Percentiles rank a stretch among this genome's conserved stretches.
Conservation (phyloP, 2,113 vertebrate species). For the Sylvia atricapilla region DNA sequence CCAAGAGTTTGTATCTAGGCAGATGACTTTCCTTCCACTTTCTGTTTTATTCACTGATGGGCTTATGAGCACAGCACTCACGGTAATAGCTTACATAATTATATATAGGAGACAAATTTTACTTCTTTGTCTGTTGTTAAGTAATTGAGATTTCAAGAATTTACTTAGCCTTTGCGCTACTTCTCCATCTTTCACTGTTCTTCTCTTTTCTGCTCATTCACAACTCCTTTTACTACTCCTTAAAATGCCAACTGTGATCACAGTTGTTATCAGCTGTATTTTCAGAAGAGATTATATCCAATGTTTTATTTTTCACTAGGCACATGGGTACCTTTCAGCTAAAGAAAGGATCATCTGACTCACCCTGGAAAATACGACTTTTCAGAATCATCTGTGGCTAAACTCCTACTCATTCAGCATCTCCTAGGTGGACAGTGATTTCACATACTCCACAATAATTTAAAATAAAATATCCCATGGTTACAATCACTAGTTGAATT, state of each 20-base stretch:
- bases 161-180: background rate
- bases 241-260: background rate
- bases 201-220: background rate
- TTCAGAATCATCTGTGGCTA: background rate
- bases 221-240: background rate
- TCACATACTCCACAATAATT: background rate
- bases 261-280: background rate
- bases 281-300: background rate
- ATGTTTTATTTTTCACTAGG: background rate
- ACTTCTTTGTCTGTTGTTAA: background rate
- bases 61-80: background rate
- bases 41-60: background rate
- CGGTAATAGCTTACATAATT: background rate
- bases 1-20: background rate
- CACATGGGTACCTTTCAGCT: background rate
- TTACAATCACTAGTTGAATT: background rate
- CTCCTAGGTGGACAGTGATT: constrained; percentile 56
- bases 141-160: background rate
- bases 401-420: constrained; percentile 46
- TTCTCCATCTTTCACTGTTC: background rate
- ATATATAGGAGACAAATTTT: background rate
- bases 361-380: background rate
- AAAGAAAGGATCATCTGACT: background rate
- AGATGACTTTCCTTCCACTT: background rate
- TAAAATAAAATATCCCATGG: constrained; percentile 17